Conservation (phyloP, 2,797 vertebrate species). For the Sebastes matsubarae region DNA sequence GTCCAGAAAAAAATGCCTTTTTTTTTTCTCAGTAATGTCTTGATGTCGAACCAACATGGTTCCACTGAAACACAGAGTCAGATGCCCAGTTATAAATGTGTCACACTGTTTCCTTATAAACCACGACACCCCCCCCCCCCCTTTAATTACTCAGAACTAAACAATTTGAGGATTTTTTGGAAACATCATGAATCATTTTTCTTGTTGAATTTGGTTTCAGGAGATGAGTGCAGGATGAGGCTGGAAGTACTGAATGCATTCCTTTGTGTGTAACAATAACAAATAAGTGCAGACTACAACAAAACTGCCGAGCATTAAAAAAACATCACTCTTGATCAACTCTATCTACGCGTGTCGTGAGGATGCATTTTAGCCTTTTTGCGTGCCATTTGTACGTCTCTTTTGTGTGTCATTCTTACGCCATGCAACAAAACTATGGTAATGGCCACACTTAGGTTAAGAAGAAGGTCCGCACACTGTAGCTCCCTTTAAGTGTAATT, state of each 20-base stretch:
- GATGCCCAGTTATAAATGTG: not conserved
- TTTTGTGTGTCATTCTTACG: too few relatives aligned
- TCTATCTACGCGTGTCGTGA: not conserved
- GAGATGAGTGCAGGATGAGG: not conserved
- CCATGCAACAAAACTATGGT: too few relatives aligned
- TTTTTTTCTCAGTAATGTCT: not conserved
- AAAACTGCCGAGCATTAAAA: not conserved
- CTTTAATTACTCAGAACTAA: not conserved
- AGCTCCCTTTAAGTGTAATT: too few relatives aligned
- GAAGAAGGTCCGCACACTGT: too few relatives aligned
- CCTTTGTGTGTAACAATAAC: not conserved
- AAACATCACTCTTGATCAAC: not conserved
- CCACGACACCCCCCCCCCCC: not conserved
- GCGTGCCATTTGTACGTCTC: too few relatives aligned
- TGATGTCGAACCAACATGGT: not conserved
- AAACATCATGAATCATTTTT: conserved; percentile 9
- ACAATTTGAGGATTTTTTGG: not conserved
- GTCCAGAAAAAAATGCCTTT: not conserved
- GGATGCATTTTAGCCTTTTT: too few relatives aligned
- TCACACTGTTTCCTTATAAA: not conserved
- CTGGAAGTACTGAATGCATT: not conserved
- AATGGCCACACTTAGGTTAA: too few relatives aligned
- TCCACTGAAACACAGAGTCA: not conserved
- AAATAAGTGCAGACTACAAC: conserved; percentile 18
- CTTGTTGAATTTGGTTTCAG: not conserved